Evolutionary conservation across 64 coral and sea anemone genomes (phyloP), one percentile per base, ranked within the genome.

Genomic region (Orbicella faveolata): DNA sequence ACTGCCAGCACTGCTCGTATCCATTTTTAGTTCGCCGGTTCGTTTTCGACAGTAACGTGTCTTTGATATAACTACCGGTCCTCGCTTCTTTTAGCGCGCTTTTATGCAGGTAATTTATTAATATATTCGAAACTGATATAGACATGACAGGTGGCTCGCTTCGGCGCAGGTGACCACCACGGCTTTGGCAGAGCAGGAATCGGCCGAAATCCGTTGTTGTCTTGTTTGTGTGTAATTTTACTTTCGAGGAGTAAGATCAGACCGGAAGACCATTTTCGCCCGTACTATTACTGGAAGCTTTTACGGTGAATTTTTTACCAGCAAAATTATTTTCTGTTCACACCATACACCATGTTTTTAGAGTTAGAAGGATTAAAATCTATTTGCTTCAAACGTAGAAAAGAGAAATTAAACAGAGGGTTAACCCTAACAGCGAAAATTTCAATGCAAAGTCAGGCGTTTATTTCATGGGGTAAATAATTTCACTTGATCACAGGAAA

Each of bases 81-180:
- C 13, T 26, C 11, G 2, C 13, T 36, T 10, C 2, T 72, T 26
- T 85, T 52, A 52, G 37, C 65, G 65, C 82, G 63, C 82, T 72
- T 73, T 85, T 85, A 85, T 85, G 64, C 11, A 36, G 36, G 9
- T 73, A 2, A 85, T 83, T 83, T 67, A 83, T 85, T 79, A 57
- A 79, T 79, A 79, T 79, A 79, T 79, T 79, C 77, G 18, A 52
- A 79, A 70, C 61, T 9, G 6, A 83, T 72, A 73, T 72, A 72
- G 82, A 20, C 17, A 36, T 72, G 82, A 85, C 82, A 85, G 82
- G 82, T 85, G 63, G 82, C 21, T 23, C 55, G 2, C 11, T 17
- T 61, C 57, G 30, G 67, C 63, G 61, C 82, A 85, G 63, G 64
- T 85, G 41, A 70, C 82, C 9, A 64, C 41, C 64, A 73, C 65